Evolutionary conservation across 2,113 vertebrate genomes (phyloP), one percentile per base, ranked within the genome.

Genomic region (Siniperca chuatsi): DNA sequence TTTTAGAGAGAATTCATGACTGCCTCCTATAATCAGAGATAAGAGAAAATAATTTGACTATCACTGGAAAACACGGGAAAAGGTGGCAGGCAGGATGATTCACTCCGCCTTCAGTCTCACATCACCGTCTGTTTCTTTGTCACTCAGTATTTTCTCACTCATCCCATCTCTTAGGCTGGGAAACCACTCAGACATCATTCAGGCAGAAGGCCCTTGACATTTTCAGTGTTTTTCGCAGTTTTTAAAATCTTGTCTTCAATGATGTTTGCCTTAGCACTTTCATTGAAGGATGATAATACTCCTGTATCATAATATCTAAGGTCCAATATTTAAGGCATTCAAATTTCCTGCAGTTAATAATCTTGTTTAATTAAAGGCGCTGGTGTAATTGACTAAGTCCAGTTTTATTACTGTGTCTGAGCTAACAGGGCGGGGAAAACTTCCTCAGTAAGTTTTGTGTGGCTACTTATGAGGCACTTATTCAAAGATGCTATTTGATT

Each of bases 151-250:
- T 88, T 89, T 90, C 70, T 87, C 77, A 64, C 75, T 83, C 83
- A 54, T 81, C 37, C 61, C 79, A 78, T 90, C 79, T 79, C 79
- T 92, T 81, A 86, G 75, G 58, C 68, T 21, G 54, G 68, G 72
- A 86, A 86, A 81, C 33, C 81, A 82, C 88, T 90, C 85, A 82
- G 81, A 60, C 76, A 67, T 65, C 61, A 83, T 57, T 86, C 64
- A 79, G 85, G 66, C 83, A 89, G 23, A 55, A 68, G 58, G 84
- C 85, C 86, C 87, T 84, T 91, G 89, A 90, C 87, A 89, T 90
- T 92, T 88, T 87, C 66, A 68, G 72, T 61, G 42, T 82, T 75
- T 75, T n/a, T 78, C 77, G 40, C 48, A 55, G 40, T 73, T 90
- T 82, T 89, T 85, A 75, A 65, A 80, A 65, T 75, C 55, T 23